Evolutionary conservation across 2,797 vertebrate genomes (phyloP), one percentile per base, ranked within the genome.

Genomic region (Falco concolor): DNA sequence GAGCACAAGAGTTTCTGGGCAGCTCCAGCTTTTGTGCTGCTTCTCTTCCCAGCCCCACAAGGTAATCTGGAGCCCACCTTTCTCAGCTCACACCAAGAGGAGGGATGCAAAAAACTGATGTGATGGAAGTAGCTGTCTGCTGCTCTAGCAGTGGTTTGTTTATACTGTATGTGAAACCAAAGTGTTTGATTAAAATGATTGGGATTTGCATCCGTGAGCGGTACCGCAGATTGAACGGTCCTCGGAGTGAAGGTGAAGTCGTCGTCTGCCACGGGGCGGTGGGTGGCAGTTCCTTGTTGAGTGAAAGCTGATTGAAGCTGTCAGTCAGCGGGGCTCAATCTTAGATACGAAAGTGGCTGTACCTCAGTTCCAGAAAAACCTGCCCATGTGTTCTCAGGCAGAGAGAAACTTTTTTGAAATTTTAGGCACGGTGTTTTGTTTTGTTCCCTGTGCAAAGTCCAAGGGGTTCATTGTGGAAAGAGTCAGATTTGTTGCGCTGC

Each of bases 11-110:
- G 49, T 27, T 63, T 17, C 19, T 40, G 59, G 79, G 52, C n/a
- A 40, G 0, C 32, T 45, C 53, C 53, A 27, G n/a, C 49, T 24
- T 27, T 20, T 27, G 24, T 23, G 36, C 60, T 53, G 28, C 60
- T 30, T 57, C 38, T 73, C n/a, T 73, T 56, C 44, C 1, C 1
- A 81, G 54, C n/a, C 53, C 64, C 21, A 0, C 13, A 6, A 11
- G 32, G 50, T 52, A 54, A 12, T 9, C 25, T 47, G 72, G 65
- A 81, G 38, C 44, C 12, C 34, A 8, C 24, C 24, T 64, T 53
- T 21, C 65, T n/a, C 44, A 30, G 44, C 56, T 32, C 3, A 0
- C 14, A 3, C 7, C 0, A 0, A 28, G 42, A 56, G 21, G 27
- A 52, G 6, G 19, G 57, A 4, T 28, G 67, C 2, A 7, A 53